phyloP scores from a whole-genome alignment of 2,888 invertebrate species.

The Anthrax anthrax region DNA sequence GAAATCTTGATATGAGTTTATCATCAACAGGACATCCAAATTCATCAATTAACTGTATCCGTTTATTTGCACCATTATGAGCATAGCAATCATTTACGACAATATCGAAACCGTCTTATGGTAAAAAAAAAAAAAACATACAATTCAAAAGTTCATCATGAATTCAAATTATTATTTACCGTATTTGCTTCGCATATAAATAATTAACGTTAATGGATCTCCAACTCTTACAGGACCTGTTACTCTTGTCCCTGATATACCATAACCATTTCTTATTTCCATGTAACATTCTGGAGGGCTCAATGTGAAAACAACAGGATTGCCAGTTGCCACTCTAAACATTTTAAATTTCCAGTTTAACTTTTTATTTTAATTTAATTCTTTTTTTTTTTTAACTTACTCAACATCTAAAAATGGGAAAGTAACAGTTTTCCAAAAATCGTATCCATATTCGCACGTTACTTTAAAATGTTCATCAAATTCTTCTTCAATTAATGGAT shows the following conservation, averaged over 20 bases:
- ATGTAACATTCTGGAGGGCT: conserved; percentile 91
- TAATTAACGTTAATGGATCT: conserved; percentile 80
- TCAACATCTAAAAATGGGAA: conserved; percentile 90
- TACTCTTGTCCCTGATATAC: conserved; percentile 70
- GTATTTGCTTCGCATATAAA: conserved; percentile 90
- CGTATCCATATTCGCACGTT: conserved; percentile 90
- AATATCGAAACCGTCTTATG: conserved; percentile 80
- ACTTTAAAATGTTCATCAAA: conserved; percentile 92
- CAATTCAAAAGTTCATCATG: not conserved
- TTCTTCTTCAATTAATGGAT: conserved; percentile 83
- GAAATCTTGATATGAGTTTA: conserved; percentile 79
- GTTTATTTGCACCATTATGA: conserved; percentile 84
- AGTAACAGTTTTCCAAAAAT: conserved; percentile 93
- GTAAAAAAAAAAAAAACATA: too few species aligned
- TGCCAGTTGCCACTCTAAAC: conserved; percentile 77
- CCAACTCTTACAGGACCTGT: conserved; percentile 84
- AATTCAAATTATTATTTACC: conserved; percentile 41
- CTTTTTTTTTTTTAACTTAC: conserved; percentile 44
- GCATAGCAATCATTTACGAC: conserved; percentile 90
- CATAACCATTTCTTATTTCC: conserved; percentile 87
- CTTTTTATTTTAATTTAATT: not conserved
- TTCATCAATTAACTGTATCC: conserved; percentile 83
- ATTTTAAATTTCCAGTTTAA: not conserved
- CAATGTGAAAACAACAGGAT: conserved; percentile 83
- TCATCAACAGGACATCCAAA: conserved; percentile 88